A percentile compares a stretch with the other conserved stretches of the same genome.
phyloP scores from a whole-genome alignment of 2,797 vertebrate species.

The Sebastiscus albofasciatus region DNA sequence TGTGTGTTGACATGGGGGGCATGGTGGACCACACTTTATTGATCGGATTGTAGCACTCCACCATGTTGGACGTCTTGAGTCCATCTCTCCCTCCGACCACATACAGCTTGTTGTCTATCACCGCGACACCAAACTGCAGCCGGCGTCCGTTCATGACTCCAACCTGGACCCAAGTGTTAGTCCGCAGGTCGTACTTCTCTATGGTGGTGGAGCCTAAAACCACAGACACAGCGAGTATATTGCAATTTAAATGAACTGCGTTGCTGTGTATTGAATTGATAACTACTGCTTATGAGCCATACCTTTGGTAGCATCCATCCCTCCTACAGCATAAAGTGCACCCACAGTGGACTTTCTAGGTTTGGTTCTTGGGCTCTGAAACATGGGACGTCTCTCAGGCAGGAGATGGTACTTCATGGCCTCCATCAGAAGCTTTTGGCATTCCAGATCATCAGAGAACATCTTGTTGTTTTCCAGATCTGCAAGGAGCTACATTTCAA shows the following conservation, averaged over 20 bases:
- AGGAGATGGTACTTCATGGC: slow-evolving; percentile 99
- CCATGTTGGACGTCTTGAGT: slow-evolving; percentile 96
- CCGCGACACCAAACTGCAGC: slow-evolving; percentile 96
- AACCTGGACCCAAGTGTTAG: slow-evolving; percentile 94
- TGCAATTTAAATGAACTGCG: neutral
- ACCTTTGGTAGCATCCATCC: slow-evolving; percentile 97
- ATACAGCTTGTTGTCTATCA: slow-evolving; percentile 96
- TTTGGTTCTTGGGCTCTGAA: slow-evolving; percentile 97
- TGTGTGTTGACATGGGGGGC: slow-evolving; percentile 98
- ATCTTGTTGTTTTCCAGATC: slow-evolving; percentile 97
- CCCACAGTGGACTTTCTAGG: slow-evolving; percentile 98
- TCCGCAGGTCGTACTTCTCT: slow-evolving; percentile 96
- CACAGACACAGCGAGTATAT: neutral
- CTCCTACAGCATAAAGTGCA: slow-evolving; percentile 95
- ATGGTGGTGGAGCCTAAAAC: slow-evolving; percentile 92
- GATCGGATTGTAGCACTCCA: slow-evolving; percentile 95
- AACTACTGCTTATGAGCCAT: neutral
- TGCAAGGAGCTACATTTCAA: slow-evolving; percentile 88
- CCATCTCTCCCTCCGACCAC: slow-evolving; percentile 96
- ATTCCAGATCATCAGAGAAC: slow-evolving; percentile 95
- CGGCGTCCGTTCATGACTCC: slow-evolving; percentile 93
- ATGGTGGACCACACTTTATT: slow-evolving; percentile 95
- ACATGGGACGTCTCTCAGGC: slow-evolving; percentile 93
- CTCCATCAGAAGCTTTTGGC: slow-evolving; percentile 98
- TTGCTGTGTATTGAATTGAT: neutral